Evolutionary conservation across 2,888 invertebrate genomes (phyloP), one percentile per base, ranked within the genome.

Genomic region (Zaprionus lineosus): DNA sequence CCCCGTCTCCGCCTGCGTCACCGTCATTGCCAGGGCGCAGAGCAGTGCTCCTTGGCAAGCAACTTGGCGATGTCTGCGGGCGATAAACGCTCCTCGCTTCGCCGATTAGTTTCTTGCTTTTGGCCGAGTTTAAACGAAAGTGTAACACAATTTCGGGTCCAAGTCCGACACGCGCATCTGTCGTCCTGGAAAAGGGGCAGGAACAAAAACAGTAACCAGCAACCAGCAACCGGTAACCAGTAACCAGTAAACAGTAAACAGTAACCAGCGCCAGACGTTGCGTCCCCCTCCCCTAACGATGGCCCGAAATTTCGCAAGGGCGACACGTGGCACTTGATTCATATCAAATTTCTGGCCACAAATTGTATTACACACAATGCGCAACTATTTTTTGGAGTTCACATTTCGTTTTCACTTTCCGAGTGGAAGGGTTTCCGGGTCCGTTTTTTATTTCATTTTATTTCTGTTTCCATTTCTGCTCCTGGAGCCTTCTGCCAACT

Each of bases 291-390:
- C 34, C 6, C 7, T 16, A 5, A 11, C 24, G n/a, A 8, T 12
- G 12, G 9, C 5, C 31, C 43, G 11, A 44, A 70, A 51, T 53
- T 73, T 73, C 40, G 68, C 72, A 64, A 69, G 63, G 57, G 65
- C 73, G 86, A 83, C 87, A 87, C 86, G 87, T 87, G 87, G 86
- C 87, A 86, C 76, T 81, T 86, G 87, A 86, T 87, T 87, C 86
- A 79, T 86, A 86, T 86, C 87, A 72, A 73, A 77, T 86, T 86
- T 85, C 86, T 73, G 75, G 62, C 66, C 75, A 65, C 75, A 74
- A 74, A 74, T 65, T 65, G 72, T 74, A 46, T 56, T 64, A 51
- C 64, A 57, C 46, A 67, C 62, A 60, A 57, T 71, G 61, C 62
- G 34, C 58, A 63, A 71, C 83, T 79, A 76, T 79, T 79, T n/a